Evolutionary conservation across 2,888 invertebrate species (phyloP), one percentile per base, ranked within the genome.

Genomic region (Lasioglossum malachurum): DNA sequence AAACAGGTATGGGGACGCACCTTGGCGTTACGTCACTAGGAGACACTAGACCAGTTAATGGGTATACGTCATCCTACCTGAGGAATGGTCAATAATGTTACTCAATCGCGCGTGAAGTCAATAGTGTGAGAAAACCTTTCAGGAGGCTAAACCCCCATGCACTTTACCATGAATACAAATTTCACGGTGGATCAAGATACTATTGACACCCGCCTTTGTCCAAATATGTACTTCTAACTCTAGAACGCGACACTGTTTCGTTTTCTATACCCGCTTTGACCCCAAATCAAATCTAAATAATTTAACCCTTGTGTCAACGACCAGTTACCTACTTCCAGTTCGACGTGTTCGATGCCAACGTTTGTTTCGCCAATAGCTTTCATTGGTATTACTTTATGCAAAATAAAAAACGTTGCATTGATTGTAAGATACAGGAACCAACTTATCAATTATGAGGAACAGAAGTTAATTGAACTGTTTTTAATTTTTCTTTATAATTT

Each of bases 1-100:
- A 91, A 90, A 92, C 94, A 93, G 94, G 93, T 94, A 94, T 91
- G 87, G 89, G 88, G 90, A 91, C 91, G 91, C 91, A 91, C 91
- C 91, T 91, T 90, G 88, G 90, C 90, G 76, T 90, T 90, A 88
- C 90, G 90, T 90, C 91, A 91, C 90, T 77, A 64, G 81, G 85
- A 77, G 91, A 91, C 86, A 89, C 88, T 88, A 81, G 87, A 90
- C 84, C 80, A 82, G 88, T 83, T 91, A 91, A 91, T 91, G 88
- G 89, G 88, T 86, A 88, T 91, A 89, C 93, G 92, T 93, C 92
- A 92, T 88, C 86, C 83, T 84, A 85, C 78, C 87, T 80, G 87
- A 88, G 89, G 80, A 89, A 87, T 87, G 87, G 82, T 78, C 88
- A 83, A 88, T 84, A 86, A 79, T 78, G 72, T 89, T 88, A 87